Percentiles rank a stretch among this genome's conserved stretches.
Conservation (phyloP, 2,888 invertebrate species). For the Parasteatoda lunata region DNA sequence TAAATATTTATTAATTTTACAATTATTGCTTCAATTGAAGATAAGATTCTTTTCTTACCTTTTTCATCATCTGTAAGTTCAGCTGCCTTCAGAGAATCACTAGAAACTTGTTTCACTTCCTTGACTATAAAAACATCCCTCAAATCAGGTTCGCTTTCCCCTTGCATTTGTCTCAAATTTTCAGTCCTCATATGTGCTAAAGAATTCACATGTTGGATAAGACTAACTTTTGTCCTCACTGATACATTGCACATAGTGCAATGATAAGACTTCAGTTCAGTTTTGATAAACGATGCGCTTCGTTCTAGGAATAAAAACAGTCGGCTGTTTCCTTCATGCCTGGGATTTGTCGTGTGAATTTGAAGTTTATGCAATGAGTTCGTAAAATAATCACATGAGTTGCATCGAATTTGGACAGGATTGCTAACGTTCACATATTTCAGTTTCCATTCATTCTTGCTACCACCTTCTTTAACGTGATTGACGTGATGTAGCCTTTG, state of each 20-base stretch:
- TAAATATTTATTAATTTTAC: no score
- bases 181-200: slow-evolving; percentile 94
- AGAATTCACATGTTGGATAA: slow-evolving; percentile 86
- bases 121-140: slow-evolving; percentile 70
- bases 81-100: slow-evolving; percentile 14
- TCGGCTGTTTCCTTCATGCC: slow-evolving; percentile 91
- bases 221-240: slow-evolving; percentile 85
- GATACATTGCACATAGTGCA: slow-evolving; percentile 90
- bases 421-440: slow-evolving; percentile 88
- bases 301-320: slow-evolving; percentile 88
- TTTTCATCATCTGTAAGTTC: slow-evolving; percentile 45
- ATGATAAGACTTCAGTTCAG: slow-evolving; percentile 78
- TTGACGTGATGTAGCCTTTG: slow-evolving; percentile 98
- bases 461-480: slow-evolving; percentile 97
- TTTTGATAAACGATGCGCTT: slow-evolving; percentile 74
- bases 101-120: slow-evolving; percentile 57
- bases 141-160: slow-evolving; percentile 67
- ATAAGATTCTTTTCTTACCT: slow-evolving; percentile 31
- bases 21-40: no score
- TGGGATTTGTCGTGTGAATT: slow-evolving; percentile 90
- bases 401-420: slow-evolving; percentile 94
- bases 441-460: slow-evolving; percentile 91
- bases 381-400: slow-evolving; percentile 97
- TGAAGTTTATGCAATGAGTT: slow-evolving; percentile 97
- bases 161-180: slow-evolving; percentile 90